A percentile compares a stretch with the other conserved stretches of the same genome.
Conservation (phyloP, 1,140 invertebrate genomes). For the Drosophila grimshawi region DNA sequence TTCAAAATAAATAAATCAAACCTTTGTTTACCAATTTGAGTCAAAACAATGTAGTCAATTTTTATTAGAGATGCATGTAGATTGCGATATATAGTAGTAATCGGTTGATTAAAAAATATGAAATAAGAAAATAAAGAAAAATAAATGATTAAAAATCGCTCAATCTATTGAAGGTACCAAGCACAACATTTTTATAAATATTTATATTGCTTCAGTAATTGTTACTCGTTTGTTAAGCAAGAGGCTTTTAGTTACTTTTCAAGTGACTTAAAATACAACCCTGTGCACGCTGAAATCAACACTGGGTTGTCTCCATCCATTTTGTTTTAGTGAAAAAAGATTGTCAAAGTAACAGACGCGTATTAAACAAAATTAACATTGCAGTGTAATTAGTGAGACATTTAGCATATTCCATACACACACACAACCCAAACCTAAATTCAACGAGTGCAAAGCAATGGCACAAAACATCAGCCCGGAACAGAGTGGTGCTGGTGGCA, state of each 20-base stretch:
- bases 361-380: constrained; percentile 64
- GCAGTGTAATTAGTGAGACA: constrained; percentile 49
- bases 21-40: not conserved
- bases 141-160: not conserved
- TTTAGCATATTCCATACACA: constrained; percentile 35
- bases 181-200: no score
- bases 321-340: constrained; percentile 80
- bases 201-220: not conserved
- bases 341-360: constrained; percentile 62
- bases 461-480: constrained; percentile 93
- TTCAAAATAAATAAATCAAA: not conserved
- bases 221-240: constrained; percentile 7
- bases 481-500: constrained; percentile 85
- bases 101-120: no score
- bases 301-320: constrained; percentile 73
- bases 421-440: constrained; percentile 30
- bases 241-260: constrained; percentile 24
- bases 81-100: constrained; percentile 7
- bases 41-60: not conserved
- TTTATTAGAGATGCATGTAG: constrained; percentile 27
- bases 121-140: not conserved
- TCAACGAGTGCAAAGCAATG: constrained; percentile 85
- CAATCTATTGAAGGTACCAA: no score
- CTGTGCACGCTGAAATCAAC: constrained; percentile 61
- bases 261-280: constrained; percentile 60